phyloP scores from a whole-genome alignment of 2,113 vertebrate genomes.

The Pantherophis guttatus region DNA sequence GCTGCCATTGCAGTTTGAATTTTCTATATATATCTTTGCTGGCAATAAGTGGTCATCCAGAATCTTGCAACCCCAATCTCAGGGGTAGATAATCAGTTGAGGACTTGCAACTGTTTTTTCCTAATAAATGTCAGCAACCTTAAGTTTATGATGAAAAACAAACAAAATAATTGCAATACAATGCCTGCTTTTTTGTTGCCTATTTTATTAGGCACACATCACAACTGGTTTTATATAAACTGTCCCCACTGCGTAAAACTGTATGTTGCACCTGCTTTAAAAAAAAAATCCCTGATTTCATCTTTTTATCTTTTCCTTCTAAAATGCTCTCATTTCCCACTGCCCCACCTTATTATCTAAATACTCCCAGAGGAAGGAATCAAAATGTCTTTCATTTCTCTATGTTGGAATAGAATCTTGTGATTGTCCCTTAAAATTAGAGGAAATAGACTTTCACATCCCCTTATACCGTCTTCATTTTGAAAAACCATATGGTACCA shows the following conservation, averaged over 20 bases:
- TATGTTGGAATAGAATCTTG: not conserved
- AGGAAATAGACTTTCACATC: not conserved
- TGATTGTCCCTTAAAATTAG: not conserved
- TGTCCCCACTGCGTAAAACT: not conserved
- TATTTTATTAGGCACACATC: not conserved
- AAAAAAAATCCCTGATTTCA: constrained; percentile 34
- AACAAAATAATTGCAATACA: not conserved
- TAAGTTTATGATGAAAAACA: not conserved
- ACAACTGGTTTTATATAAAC: not conserved
- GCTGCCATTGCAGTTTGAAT: not conserved
- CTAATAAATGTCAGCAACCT: not conserved
- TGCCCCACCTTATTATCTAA: not conserved
- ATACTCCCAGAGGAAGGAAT: constrained; percentile 1
- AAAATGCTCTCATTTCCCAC: not conserved
- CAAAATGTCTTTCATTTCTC: constrained; percentile 18
- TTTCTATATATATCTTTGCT: not conserved
- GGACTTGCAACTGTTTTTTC: not conserved
- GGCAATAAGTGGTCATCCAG: not conserved
- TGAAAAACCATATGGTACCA: not conserved
- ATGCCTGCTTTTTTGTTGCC: not conserved
- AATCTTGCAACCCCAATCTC: not conserved
- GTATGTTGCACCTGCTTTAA: not conserved
- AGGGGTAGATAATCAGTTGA: not conserved
- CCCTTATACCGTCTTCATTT: not conserved
- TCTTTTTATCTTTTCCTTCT: not conserved